These are phyloP conservation scores for Trachelipus rathkii DNA, from an alignment of 1,140 invertebrate species.

Conservation along the genomic window DNA sequence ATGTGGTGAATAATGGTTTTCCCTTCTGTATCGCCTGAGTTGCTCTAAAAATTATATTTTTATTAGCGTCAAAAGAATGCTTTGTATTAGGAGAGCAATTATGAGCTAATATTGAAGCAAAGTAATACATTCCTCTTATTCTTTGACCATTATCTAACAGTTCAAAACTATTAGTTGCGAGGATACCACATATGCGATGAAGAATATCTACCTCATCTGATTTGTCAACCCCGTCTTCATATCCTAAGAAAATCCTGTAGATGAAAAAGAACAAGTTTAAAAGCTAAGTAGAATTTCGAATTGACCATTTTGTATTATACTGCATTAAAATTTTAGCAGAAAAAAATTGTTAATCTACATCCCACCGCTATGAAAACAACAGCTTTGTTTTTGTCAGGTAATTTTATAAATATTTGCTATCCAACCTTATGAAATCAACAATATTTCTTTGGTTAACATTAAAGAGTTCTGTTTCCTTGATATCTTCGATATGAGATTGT, in stretches of 20 bases:
- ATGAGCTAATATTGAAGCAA: conserved; percentile 69
- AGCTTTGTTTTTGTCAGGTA: too few relatives aligned
- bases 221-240: background rate
- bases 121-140: conserved; percentile 69
- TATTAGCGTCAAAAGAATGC: conserved; percentile 55
- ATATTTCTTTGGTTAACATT: conserved; percentile 27
- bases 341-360: too few relatives aligned
- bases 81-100: conserved; percentile 76
- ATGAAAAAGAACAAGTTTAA: background rate
- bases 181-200: conserved; percentile 55
- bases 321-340: too few relatives aligned
- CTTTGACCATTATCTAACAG: conserved; percentile 48
- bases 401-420: too few relatives aligned
- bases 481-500: conserved; percentile 48
- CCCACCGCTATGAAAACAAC: too few relatives aligned
- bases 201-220: background rate
- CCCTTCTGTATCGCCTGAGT: conserved; percentile 61
- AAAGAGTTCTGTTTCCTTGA: conserved; percentile 26
- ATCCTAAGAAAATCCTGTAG: background rate
- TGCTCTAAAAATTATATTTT: conserved; percentile 62
- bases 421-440: conserved; percentile 26
- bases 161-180: conserved; percentile 69
- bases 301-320: too few relatives aligned
- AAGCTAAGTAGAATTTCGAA: background rate
- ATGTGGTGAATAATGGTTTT: conserved; percentile 63